Conservation (phyloP, 2,113 vertebrate species). For the Furnarius figulus region DNA sequence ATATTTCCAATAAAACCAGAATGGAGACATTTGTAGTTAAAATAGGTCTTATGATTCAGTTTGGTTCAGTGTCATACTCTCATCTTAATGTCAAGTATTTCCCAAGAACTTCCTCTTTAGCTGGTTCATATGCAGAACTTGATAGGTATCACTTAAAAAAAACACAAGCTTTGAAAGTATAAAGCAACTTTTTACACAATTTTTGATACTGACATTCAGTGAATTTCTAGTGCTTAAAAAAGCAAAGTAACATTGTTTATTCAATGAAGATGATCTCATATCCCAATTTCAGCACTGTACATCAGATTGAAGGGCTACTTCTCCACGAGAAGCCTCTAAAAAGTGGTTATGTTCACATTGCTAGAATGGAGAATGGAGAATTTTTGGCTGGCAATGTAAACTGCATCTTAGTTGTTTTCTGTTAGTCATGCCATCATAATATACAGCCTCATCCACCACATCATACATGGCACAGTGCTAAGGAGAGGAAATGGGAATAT, state of each 20-base stretch:
- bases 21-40: not conserved
- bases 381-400: not conserved
- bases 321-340: not conserved
- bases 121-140: not conserved
- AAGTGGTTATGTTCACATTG: not conserved
- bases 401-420: not conserved
- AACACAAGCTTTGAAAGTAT: not conserved
- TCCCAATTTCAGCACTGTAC: not conserved
- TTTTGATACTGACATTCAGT: not conserved
- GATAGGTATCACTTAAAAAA: not conserved
- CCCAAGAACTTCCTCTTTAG: slow-evolving; percentile 53
- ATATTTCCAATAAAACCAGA: not conserved
- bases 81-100: slow-evolving; percentile 42
- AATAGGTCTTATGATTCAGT: not conserved
- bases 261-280: not conserved
- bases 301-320: not conserved
- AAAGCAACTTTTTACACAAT: not conserved
- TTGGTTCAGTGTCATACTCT: slow-evolving; percentile 11
- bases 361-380: not conserved
- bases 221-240: not conserved
- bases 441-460: not conserved
- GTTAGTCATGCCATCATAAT: not conserved
- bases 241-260: not conserved
- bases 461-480: not conserved
- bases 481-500: not conserved